phyloP scores from a whole-genome alignment of 1,140 invertebrate genomes.

The Drosophila santomea region DNA sequence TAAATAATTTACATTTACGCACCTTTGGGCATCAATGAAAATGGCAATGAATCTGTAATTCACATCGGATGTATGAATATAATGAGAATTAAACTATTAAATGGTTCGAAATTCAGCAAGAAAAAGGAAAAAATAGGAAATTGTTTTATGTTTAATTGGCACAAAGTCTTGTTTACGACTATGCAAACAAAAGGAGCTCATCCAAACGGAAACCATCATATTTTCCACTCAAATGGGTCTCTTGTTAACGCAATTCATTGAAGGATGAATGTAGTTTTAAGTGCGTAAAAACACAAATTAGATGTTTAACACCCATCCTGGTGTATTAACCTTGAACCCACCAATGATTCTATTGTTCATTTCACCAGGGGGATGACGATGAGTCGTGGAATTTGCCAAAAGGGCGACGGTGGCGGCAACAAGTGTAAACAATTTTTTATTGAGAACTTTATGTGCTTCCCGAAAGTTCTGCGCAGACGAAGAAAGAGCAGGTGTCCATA shows the following conservation, averaged over 20 bases:
- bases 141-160: too few species aligned
- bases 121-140: too few species aligned
- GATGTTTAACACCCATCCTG: background rate
- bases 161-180: too few species aligned
- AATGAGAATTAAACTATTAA: too few species aligned
- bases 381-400: conserved; percentile 1
- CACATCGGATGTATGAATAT: too few species aligned
- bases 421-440: conserved; percentile 51
- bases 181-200: background rate
- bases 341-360: too few species aligned
- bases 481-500: background rate
- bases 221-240: conserved; percentile 6
- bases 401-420: background rate
- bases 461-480: conserved; percentile 60
- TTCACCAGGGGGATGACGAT: too few species aligned
- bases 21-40: too few species aligned
- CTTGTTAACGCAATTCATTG: background rate
- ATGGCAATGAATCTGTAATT: too few species aligned
- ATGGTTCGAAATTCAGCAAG: too few species aligned
- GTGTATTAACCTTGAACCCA: background rate
- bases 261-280: conserved; percentile 6
- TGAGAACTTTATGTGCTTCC: conserved; percentile 12
- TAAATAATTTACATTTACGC: too few species aligned
- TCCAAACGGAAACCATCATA: background rate
- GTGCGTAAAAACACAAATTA: background rate